Evolutionary conservation across 1,140 invertebrate genomes (phyloP).

Genomic region (Oryctes rhinoceros): DNA sequence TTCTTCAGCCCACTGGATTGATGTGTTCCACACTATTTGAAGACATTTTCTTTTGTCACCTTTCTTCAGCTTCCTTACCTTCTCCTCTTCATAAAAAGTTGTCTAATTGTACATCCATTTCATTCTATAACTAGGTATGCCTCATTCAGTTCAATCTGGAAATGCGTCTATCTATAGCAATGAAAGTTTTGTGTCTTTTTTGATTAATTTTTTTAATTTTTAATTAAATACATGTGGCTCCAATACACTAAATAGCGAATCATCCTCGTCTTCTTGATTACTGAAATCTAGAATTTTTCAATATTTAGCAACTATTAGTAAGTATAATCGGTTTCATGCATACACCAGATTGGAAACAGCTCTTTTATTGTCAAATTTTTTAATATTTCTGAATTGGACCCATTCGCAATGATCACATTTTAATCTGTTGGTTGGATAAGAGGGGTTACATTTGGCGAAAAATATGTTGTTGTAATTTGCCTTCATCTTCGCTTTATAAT

Average conservation of each 20-base stretch:
- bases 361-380: slow-evolving; percentile 52
- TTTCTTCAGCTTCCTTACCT: no score
- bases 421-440: slow-evolving; percentile 58
- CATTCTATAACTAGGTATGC: no score
- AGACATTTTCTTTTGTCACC: no score
- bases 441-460: slow-evolving; percentile 62
- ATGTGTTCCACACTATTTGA: no score
- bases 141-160: no score
- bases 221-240: background rate
- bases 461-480: slow-evolving; percentile 54
- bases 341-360: slow-evolving; percentile 46
- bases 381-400: slow-evolving; percentile 41
- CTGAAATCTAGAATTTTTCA: slow-evolving; percentile 44
- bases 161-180: no score
- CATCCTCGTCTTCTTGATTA: slow-evolving; percentile 42
- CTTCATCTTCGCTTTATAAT: slow-evolving; percentile 45
- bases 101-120: no score
- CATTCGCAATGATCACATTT: slow-evolving; percentile 51
- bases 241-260: slow-evolving; percentile 42
- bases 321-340: slow-evolving; percentile 49
- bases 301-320: slow-evolving; percentile 45
- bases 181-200: no score
- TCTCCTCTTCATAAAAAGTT: no score
- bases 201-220: no score
- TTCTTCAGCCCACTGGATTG: no score